Conservation (phyloP, 2,113 vertebrate species). For the Xenopus borealis region DNA sequence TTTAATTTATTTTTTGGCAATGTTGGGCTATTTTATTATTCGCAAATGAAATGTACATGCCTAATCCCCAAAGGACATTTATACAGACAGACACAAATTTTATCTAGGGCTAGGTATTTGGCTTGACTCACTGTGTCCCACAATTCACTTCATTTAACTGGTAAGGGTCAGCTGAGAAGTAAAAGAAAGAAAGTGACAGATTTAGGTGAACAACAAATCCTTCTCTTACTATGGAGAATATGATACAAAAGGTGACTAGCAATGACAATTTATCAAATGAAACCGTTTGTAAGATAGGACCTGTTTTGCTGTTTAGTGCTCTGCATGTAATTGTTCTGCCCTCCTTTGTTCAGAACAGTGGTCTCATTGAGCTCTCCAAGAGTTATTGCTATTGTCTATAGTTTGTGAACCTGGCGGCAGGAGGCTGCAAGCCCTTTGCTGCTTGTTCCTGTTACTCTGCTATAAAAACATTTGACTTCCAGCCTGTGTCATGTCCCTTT, state of each 20-base stretch:
- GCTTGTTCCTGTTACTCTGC: slow-evolving; percentile 43
- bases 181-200: not conserved
- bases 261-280: not conserved
- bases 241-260: not conserved
- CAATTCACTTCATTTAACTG: no score
- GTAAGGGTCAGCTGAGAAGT: no score
- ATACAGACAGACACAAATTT: no score
- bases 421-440: slow-evolving; percentile 45
- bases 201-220: not conserved
- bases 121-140: no score
- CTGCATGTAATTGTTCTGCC: slow-evolving; percentile 25
- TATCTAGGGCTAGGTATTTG: no score
- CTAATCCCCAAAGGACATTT: no score
- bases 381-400: slow-evolving; percentile 42
- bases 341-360: slow-evolving; percentile 29
- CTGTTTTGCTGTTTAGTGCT: not conserved
- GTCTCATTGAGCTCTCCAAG: slow-evolving; percentile 28
- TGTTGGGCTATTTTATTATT: no score
- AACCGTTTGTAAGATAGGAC: not conserved
- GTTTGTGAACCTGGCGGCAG: slow-evolving; percentile 44
- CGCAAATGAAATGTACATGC: no score
- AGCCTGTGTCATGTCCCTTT: slow-evolving; percentile 15
- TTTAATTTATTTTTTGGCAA: no score
- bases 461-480: slow-evolving; percentile 38
- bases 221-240: not conserved